Conservation (phyloP, 2,113 vertebrate species). For the Heterotis niloticus region DNA sequence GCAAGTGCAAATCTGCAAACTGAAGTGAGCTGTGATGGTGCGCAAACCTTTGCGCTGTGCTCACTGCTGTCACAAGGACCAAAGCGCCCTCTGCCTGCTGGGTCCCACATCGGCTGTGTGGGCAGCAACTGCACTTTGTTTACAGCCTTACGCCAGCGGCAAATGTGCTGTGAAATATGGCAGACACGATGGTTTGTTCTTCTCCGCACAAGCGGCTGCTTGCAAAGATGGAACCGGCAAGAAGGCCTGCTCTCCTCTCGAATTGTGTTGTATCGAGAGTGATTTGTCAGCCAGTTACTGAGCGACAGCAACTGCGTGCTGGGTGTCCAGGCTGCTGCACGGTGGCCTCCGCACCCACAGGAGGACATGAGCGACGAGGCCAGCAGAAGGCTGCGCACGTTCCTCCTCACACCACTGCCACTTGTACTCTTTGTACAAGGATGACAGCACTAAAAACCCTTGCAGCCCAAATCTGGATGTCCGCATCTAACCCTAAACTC, state of each 20-base stretch:
- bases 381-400: no score
- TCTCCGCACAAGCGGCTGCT: background rate
- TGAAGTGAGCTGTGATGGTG: no score
- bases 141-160: background rate
- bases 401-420: no score
- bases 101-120: background rate
- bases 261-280: constrained; percentile 15
- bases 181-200: background rate
- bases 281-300: constrained; percentile 21
- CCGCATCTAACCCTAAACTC: no score
- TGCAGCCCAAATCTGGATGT: no score
- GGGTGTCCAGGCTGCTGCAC: background rate
- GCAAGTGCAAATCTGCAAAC: no score
- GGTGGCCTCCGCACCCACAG: no score
- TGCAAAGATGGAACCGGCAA: background rate
- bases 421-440: no score
- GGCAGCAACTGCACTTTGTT: background rate
- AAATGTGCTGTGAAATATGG: background rate
- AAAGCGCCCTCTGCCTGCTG: no score
- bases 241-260: background rate
- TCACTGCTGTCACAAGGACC: no score
- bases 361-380: background rate
- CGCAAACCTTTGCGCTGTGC: no score
- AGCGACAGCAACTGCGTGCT: background rate
- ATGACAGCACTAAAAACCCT: no score